phyloP scores from a whole-genome alignment of 2,113 vertebrate species.

The Trematocara zebra region DNA sequence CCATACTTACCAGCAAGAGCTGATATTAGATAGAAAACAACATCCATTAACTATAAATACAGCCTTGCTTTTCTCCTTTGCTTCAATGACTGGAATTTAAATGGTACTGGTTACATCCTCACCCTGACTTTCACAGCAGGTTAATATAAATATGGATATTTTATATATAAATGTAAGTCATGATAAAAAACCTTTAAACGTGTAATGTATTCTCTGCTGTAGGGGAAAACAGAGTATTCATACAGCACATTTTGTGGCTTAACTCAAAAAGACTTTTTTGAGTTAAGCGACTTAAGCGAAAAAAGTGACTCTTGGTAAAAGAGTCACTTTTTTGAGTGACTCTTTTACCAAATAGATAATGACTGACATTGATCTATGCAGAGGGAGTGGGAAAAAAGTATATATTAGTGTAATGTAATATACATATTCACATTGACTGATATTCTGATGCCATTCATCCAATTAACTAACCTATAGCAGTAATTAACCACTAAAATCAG shows the following conservation, averaged over 20 bases:
- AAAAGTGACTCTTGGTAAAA: too few species aligned
- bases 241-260: background rate
- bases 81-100: background rate
- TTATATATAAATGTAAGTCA: background rate
- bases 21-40: background rate
- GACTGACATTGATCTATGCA: background rate
- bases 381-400: background rate
- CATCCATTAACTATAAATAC: background rate
- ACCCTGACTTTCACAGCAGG: background rate
- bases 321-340: too few species aligned
- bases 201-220: background rate
- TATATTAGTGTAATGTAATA: background rate
- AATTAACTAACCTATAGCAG: background rate
- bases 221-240: background rate
- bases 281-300: too few species aligned
- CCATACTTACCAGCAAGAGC: background rate
- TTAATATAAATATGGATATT: background rate
- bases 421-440: background rate
- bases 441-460: background rate
- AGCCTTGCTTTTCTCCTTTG: background rate
- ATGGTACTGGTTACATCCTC: background rate
- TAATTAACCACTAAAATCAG: background rate
- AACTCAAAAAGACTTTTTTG: background rate
- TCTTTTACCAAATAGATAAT: background rate
- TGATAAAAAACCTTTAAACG: background rate